phyloP scores from a whole-genome alignment of 2,888 invertebrate genomes.

The Eupithecia insigniata region DNA sequence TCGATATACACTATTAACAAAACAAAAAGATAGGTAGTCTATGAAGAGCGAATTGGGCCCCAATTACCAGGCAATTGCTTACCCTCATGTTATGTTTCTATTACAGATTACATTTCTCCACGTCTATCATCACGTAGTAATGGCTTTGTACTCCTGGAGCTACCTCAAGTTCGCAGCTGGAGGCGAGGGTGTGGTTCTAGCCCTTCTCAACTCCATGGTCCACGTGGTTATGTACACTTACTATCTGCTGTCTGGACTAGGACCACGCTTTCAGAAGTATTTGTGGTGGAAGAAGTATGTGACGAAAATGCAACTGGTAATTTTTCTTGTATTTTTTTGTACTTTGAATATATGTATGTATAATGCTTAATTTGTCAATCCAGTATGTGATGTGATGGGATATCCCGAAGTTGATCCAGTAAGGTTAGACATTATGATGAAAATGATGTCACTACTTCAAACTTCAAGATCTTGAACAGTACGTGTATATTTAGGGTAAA shows the following conservation, averaged over 20 bases:
- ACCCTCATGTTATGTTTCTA: neutral
- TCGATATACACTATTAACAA: too few relatives aligned
- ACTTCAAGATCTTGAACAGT: neutral
- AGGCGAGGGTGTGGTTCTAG: slow-evolving; percentile 90
- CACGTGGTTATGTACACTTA: slow-evolving; percentile 94
- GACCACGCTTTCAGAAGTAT: slow-evolving; percentile 90
- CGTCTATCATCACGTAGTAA: slow-evolving; percentile 94
- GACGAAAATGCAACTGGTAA: slow-evolving; percentile 91
- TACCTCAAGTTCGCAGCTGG: slow-evolving; percentile 91
- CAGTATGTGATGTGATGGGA: neutral
- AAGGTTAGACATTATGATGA: neutral
- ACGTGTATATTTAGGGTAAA: neutral
- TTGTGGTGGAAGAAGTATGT: slow-evolving; percentile 96
- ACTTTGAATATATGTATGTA: neutral
- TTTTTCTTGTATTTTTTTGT: slow-evolving; percentile 10
- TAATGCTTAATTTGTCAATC: neutral
- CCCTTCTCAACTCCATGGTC: slow-evolving; percentile 89
- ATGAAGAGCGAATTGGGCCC: neutral
- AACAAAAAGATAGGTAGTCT: too few relatives aligned
- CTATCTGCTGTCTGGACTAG: slow-evolving; percentile 90
- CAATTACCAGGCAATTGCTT: neutral
- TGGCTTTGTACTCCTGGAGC: slow-evolving; percentile 91
- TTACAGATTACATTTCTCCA: slow-evolving; percentile 93
- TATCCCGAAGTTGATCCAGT: neutral
- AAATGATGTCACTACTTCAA: neutral